phyloP scores from a whole-genome alignment of 2,113 vertebrate genomes.

The Hippolais icterina region DNA sequence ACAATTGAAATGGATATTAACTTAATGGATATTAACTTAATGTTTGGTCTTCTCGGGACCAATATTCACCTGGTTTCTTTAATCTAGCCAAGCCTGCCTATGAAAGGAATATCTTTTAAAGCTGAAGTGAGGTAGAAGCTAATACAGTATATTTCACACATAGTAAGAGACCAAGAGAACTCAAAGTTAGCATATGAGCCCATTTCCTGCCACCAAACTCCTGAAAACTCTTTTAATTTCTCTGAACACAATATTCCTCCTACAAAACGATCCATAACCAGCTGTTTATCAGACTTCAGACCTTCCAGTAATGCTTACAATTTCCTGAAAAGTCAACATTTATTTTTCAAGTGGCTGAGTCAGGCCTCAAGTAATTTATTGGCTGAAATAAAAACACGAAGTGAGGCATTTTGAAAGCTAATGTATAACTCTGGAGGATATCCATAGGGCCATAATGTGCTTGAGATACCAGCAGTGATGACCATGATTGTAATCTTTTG shows the following conservation, averaged over 20 bases:
- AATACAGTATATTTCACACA: neutral
- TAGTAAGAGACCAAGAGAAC: neutral
- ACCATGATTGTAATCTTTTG: neutral
- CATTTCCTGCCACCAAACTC: neutral
- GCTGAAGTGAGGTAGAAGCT: neutral
- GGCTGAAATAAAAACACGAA: neutral
- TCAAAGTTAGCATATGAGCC: neutral
- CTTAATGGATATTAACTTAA: neutral
- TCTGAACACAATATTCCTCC: neutral
- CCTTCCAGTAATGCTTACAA: neutral
- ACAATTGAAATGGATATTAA: neutral
- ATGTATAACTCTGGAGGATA: neutral
- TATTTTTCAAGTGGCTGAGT: constrained; percentile 20
- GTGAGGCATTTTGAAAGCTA: neutral
- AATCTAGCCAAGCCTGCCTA: neutral
- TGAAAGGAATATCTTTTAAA: neutral
- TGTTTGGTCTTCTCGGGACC: neutral
- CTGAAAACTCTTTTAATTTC: neutral
- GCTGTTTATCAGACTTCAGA: neutral
- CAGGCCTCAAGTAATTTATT: constrained; percentile 8
- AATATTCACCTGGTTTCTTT: neutral
- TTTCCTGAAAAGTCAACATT: constrained; percentile 40
- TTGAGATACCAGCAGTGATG: neutral
- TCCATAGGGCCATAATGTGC: neutral
- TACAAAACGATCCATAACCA: neutral